Evolutionary conservation across 2,797 vertebrate species (phyloP), one percentile per base, ranked within the genome.

Genomic region (Trematomus bernacchii): DNA sequence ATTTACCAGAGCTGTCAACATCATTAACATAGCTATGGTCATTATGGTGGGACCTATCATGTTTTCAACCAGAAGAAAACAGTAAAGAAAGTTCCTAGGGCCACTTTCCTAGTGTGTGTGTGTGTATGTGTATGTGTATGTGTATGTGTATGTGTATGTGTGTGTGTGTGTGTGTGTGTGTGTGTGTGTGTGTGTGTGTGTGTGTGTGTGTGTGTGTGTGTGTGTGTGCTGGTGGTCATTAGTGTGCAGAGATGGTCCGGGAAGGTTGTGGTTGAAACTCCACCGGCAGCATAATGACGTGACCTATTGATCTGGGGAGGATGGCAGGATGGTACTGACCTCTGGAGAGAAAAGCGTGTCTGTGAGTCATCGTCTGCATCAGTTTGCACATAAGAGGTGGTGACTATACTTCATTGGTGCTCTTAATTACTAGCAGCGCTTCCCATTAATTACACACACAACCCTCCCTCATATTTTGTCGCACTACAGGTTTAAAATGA

Each of bases 241-340:
- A 91, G 80, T 84, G 81, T 89, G 89, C 86, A 82, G 59, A 78
- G 64, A 75, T 14, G 44, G 75, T 83, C 83, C 77, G 67, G 55
- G 33, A 79, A 85, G 89, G 80, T 87, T 77, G 44, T 73, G 74
- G 82, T 80, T 83, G 79, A 87, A 86, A 86, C 87, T 85, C 77
- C 69, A 85, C 57, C 57, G 4, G 83, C 77, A 80, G 86, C 78
- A 84, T 87, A 85, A 90, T 86, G 87, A 87, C 87, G 76, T 83
- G 90, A 90, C 89, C 91, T 91, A 92, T 91, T 92, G 90, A 92
- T 93, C 85, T 77, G 48, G 65, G 73, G 80, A 79, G 79, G 73
- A 80, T 15, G 60, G 88, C 37, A 73, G 66, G 66, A 84, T 65
- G 73, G 33, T 76, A 67, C 79, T 81, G 84, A 87, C 89, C 85